Evolutionary conservation across 2,888 invertebrate species (phyloP), one percentile per base, ranked within the genome.

Genomic region (Cataglyphis rosenhaueri): DNA sequence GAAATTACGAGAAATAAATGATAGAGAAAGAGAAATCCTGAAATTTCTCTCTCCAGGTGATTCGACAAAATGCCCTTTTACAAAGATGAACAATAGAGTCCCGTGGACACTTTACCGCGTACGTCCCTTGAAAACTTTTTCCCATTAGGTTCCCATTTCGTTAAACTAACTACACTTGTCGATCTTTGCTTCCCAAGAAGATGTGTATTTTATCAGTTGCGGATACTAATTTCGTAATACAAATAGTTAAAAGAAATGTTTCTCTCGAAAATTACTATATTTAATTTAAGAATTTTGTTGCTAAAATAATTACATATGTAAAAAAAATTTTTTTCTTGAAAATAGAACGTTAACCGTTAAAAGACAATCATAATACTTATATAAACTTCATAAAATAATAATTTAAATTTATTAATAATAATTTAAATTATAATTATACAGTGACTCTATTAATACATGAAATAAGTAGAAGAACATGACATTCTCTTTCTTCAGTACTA

Each of bases 1-100:
- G 59, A 79, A 70, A 79, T 79, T 71, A 71, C 71, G 71, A 32
- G 44, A 70, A 79, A 12, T 55, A 59, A 71, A 59, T 41, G 70
- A 59, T n/a, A 52, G 48, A n/a, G 48, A 52, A n/a, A 52, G n/a
- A 52, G 48, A 52, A 8, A 52, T 44, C 15, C 41, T 44, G 48
- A 52, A n/a, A 52, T n/a, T 52, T 52, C 48, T 52, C 52, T 68
- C 52, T 18, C n/a, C n/a, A 10, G 10, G 66, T 18, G 18, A 48
- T 18, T 48, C 41, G 12, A 59, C 8, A 32, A 21, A 44, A 59
- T 1, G 35, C 59, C 9, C 59, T 71, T 59, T 79, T 59, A 59
- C 59, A 44, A 71, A 59, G 59, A 35, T 48, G 48, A 61, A 79
- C 71, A 79, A 79, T 79, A 38, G 71, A 35, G 1, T 41, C 21